phyloP scores from a whole-genome alignment of 2,888 invertebrate genomes.

The Crocallis elinguaria region DNA sequence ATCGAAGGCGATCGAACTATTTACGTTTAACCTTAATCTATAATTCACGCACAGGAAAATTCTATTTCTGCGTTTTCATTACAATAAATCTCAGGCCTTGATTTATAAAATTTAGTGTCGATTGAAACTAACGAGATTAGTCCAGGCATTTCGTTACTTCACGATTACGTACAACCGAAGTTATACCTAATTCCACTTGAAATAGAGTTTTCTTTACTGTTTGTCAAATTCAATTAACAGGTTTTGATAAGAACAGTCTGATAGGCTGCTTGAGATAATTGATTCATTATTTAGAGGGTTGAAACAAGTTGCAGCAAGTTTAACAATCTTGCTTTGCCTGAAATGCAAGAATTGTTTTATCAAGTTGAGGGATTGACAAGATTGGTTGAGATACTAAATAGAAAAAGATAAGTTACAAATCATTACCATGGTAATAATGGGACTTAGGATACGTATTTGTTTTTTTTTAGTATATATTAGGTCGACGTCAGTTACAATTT shows the following conservation, averaged over 20 bases:
- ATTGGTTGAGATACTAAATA: neutral
- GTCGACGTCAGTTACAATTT: too few species aligned
- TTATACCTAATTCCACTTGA: conserved; percentile 32
- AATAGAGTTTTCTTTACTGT: conserved; percentile 43
- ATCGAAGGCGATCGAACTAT: neutral
- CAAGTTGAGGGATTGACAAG: neutral
- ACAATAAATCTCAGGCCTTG: conserved; percentile 68
- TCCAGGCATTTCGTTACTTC: conserved; percentile 64
- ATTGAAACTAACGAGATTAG: conserved; percentile 66
- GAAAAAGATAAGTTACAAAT: neutral
- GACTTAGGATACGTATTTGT: neutral
- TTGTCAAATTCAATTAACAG: conserved; percentile 35
- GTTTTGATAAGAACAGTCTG: conserved; percentile 60
- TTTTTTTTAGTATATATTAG: neutral
- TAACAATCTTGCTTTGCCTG: conserved; percentile 47
- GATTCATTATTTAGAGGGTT: conserved; percentile 65
- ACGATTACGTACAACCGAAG: conserved; percentile 41
- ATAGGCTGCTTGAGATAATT: conserved; percentile 66
- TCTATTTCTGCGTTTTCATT: conserved; percentile 74
- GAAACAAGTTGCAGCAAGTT: conserved; percentile 59
- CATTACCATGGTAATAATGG: neutral
- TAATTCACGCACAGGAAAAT: conserved; percentile 70
- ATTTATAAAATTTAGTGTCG: conserved; percentile 74
- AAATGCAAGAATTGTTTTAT: neutral
- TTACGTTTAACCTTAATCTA: neutral